Evolutionary conservation across 2,888 invertebrate species (phyloP), one percentile per base, ranked within the genome.

Genomic region (Ommatoiulus sabulosus): DNA sequence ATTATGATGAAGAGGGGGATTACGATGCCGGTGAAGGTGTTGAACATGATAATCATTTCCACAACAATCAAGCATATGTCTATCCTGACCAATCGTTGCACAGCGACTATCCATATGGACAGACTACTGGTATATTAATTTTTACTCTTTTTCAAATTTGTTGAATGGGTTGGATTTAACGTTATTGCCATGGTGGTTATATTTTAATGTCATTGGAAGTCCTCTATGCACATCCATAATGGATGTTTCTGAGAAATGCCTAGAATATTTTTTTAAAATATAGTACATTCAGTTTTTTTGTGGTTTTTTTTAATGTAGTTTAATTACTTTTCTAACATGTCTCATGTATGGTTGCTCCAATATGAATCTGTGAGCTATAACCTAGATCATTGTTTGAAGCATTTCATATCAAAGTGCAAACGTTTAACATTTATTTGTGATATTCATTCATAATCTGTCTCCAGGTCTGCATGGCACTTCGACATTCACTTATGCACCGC

Each of bases 1-100:
- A 89, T 85, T 90, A 90, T 35, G 89, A 90, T 44, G 89, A 90
- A 24, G 90, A 90, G 44, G 87, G 85, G 10, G 90, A 90, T 72
- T 90, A 90, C 46, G 90, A 90, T 72, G 90, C 89, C 17, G 89
- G 89, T n/a, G 89, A 90, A 15, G 89, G 87, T 44, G 89, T 89
- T 87, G 90, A 90, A 87, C 88, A 88, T 20, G 90, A 89, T 48
- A 87, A 84, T 72, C 84, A 88, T 44, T 90, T 89, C 87, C 90
- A 89, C 88, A 44, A 87, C n/a, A 89, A 90, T 44, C 89, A 89
- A n/a, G 90, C 89, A 12, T 90, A 89, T 63, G 88, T 88, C 89
- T 87, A 87, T 48, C 72, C 89, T 43, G 89, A 89, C n/a, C 87
- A 44, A 24, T 89, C 57, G 1, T 10, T 88, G 10, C 72, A 88